Evolutionary conservation across 2,797 vertebrate species (phyloP), one percentile per base, ranked within the genome.

Genomic region (Peromyscus aztecus): DNA sequence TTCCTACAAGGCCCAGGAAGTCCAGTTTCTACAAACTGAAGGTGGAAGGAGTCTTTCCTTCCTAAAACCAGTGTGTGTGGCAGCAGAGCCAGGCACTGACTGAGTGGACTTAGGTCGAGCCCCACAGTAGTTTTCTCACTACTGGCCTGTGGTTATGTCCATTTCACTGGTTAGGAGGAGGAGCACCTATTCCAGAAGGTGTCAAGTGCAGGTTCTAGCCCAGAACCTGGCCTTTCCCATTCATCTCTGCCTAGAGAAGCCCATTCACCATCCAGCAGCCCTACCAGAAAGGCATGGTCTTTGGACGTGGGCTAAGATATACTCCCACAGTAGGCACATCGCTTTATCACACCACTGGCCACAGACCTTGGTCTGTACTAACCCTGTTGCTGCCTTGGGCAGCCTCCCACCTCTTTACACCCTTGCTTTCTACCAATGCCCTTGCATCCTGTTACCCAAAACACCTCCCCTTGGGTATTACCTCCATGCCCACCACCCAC

Each of bases 41-140:
- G 21, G n/a, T 4, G 6, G 11, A 75, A 6, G 16, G 5, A 17
- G 55, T 4, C 24, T 82, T 37, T 13, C 55, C 80, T 12, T 9
- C 52, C 43, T 37, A 13, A 6, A 27, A n/a, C 59, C 24, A 31
- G 69, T 5, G 4, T 11, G 7, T 0, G 0, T 4, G 40, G 43
- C 52, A 40, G 21, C 2, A 46, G 23, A 34, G 63, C 29, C 1
- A 1, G 8, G 65, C 13, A 2, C 49, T 67, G 59, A 46, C 37
- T 16, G 2, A 61, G 40, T 14, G 63, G 19, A 16, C 71, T 21
- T 13, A 29, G 59, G 40, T n/a, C 63, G 69, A 19, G 14, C 34
- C 59, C 86, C 9, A 12, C 29, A 29, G n/a, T 23, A 55, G 43
- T 31, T 52, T 83, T n/a, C 17, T 52, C 29, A 52, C 75, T 31